Percentiles rank a stretch among this genome's conserved stretches.
Evolutionary conservation across 2,888 invertebrate genomes (phyloP).

Genomic region (Melangyna quadrimaculata): DNA sequence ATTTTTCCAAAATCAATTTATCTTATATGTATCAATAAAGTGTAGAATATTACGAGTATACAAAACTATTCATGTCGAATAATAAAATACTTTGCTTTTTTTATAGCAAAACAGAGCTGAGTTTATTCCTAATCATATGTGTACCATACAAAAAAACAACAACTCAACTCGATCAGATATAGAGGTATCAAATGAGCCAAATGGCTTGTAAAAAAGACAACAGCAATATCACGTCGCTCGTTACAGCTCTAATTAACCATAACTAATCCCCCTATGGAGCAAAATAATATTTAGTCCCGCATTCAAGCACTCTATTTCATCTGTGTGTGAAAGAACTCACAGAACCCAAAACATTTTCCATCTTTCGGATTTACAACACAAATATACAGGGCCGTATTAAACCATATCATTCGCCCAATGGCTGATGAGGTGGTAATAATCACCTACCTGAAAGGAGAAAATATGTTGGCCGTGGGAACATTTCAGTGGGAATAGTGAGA

Average conservation of each 20-base stretch:
- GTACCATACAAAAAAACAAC: not conserved
- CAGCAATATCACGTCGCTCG: slow-evolving; percentile 34
- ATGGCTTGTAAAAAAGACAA: slow-evolving; percentile 8
- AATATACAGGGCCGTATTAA: not conserved
- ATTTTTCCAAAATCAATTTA: no score
- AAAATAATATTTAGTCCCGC: slow-evolving; percentile 43
- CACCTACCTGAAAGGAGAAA: no score
- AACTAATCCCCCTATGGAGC: slow-evolving; percentile 61
- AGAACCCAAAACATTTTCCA: slow-evolving; percentile 54
- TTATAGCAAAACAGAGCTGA: no score
- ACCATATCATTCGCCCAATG: not conserved
- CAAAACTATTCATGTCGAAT: not conserved
- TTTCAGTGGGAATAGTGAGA: no score
- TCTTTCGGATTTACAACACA: not conserved
- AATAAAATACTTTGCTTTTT: not conserved
- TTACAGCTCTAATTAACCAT: slow-evolving; percentile 69
- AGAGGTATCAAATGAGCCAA: not conserved
- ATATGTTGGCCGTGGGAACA: no score
- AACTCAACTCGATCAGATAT: not conserved
- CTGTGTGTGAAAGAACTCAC: slow-evolving; percentile 55
- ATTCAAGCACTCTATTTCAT: slow-evolving; percentile 33
- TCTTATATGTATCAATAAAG: no score
- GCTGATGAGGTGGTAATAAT: no score
- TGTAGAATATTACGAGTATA: no score
- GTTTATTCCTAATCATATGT: no score